Percentiles rank a stretch among this genome's conserved stretches.
Evolutionary conservation across 53 echinoderm and acorn worm genomes (phyloP).

Genomic region (Henricia sp.): DNA sequence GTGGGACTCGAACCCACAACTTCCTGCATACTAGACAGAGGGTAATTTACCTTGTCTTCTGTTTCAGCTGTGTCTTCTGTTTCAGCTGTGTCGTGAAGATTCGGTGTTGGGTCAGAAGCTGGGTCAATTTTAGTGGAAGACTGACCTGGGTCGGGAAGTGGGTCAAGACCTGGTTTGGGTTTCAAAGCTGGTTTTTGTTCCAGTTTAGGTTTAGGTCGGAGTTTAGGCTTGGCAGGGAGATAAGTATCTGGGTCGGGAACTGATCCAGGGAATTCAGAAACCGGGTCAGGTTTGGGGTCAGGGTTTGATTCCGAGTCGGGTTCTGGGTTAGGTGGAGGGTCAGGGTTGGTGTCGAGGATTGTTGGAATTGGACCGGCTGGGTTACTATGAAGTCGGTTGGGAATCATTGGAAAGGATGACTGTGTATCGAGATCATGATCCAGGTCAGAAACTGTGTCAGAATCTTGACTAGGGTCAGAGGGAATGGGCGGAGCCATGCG

Average conservation of each 20-base stretch:
- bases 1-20: neutral
- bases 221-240: neutral
- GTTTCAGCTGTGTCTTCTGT: neutral
- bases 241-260: neutral
- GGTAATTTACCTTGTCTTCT: too few species aligned
- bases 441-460: neutral
- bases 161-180: neutral
- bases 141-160: neutral
- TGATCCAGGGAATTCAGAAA: neutral
- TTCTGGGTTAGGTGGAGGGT: neutral
- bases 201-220: neutral
- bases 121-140: neutral
- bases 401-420: neutral
- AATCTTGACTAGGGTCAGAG: neutral
- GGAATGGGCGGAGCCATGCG: conserved; percentile 1
- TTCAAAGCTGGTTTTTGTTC: neutral
- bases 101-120: neutral
- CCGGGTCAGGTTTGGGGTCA: conserved; percentile 9
- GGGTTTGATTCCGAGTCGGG: neutral
- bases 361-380: too few species aligned
- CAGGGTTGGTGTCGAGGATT: neutral
- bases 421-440: neutral
- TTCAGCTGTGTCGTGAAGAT: neutral
- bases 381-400: neutral
- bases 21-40: neutral